Evolutionary conservation across 2,113 vertebrate species (phyloP), one percentile per base, ranked within the genome.

Genomic region (Leuciscus idus): DNA sequence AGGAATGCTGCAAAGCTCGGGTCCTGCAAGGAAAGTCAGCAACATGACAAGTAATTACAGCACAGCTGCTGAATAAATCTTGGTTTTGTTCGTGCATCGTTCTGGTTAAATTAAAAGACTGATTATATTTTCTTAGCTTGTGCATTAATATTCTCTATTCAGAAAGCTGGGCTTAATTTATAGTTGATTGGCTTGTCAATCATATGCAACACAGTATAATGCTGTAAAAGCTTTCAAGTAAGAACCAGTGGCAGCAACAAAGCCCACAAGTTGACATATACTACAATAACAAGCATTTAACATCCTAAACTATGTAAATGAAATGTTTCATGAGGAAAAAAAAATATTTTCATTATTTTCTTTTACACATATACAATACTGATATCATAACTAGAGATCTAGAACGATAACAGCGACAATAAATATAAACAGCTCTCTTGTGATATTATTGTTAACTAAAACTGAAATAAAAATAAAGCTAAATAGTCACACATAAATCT

Each of bases 1-100:
- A 97, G 95, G 93, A 97, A 95, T 88, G 95, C 95, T 17, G 96
- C 95, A 87, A 96, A 95, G 89, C 93, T 92, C 0, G 95, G 95
- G 50, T 97, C 97, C 97, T 98, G 89, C 19, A 87, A 82, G 43
- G 10, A 36, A 36, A 1, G 6, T 59, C 26, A 66, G 30, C 7
- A 39, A 64, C 2, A 61, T 80, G 9, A 70, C 15, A 68, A 50
- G 23, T 33, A 64, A 46, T 59, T 23, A 64, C 11, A 48, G 26
- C 19, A 17, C 39, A 15, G 21, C 19, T 57, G 36, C 10, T 59
- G 3, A 26, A 15, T 33, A 23, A 6, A 7, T 66, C 17, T 52
- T 48, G 59, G 13, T 48, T 26, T 26, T 46, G 23, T 48, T 19
- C 19, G 1, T 59, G 30, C 19, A 23, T 1, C 17, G 11, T 30